These are phyloP conservation scores for Aromia moschata DNA, from an alignment of 2,888 invertebrate species.

Conservation along the genomic window DNA sequence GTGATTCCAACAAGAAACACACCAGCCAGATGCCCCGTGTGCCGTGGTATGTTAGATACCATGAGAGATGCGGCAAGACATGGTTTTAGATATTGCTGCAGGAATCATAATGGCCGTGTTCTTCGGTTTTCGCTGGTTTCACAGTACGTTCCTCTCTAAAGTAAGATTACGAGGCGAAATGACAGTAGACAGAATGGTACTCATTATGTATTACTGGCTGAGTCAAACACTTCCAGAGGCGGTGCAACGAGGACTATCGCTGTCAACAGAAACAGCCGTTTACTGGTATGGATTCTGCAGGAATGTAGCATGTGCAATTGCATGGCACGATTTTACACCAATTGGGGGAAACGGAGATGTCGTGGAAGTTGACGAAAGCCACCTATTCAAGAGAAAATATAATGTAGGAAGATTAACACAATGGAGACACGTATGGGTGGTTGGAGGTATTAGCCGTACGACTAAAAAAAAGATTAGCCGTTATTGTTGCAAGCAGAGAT, in stretches of 20 bases:
- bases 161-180: not conserved
- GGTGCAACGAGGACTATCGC: not conserved
- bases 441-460: conserved; percentile 1
- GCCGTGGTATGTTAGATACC: not conserved
- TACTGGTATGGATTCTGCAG: not conserved
- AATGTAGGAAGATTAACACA: not conserved
- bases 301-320: conserved; percentile 5
- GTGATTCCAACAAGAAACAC: not conserved
- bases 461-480: conserved; percentile 1
- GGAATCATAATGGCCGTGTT: not conserved
- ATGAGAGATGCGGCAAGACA: not conserved
- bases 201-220: not conserved
- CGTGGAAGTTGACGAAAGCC: not conserved
- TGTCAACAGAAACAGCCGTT: not conserved
- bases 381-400: not conserved
- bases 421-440: not conserved
- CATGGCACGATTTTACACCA: not conserved
- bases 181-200: not conserved
- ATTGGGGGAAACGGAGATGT: not conserved
- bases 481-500: not conserved
- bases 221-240: not conserved
- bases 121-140: not conserved
- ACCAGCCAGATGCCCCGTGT: not conserved
- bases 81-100: not conserved
- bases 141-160: not conserved